A percentile compares a stretch with the other conserved stretches of the same genome.
phyloP scores from a whole-genome alignment of 1,140 invertebrate species.

The Tetraneura akinire region DNA sequence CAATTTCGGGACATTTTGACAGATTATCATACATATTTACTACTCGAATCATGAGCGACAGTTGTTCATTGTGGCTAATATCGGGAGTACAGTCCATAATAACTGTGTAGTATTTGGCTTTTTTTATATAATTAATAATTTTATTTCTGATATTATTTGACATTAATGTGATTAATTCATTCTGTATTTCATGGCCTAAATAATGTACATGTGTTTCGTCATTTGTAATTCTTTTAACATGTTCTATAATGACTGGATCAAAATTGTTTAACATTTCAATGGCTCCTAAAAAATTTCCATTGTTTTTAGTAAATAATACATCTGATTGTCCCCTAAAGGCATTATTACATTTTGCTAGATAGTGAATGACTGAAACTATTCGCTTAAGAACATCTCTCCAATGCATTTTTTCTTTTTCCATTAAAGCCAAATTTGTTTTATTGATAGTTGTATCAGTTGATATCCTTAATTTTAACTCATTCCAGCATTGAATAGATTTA shows the following conservation, averaged over 20 bases:
- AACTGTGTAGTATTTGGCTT: background rate
- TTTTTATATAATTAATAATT: background rate
- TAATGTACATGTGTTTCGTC: too few species aligned
- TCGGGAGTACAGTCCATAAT: constrained; percentile 13
- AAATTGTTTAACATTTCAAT: constrained; percentile 15
- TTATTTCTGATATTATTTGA: background rate
- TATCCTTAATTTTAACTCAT: background rate
- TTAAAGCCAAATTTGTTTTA: background rate
- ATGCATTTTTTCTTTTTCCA: constrained; percentile 22
- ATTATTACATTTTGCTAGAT: background rate
- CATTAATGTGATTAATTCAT: too few species aligned
- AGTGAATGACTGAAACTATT: background rate
- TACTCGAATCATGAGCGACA: constrained; percentile 7
- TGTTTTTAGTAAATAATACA: background rate
- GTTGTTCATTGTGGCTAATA: constrained; percentile 6
- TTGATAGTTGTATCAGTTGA: background rate
- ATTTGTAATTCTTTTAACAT: too few species aligned
- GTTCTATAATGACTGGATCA: background rate
- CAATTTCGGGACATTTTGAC: background rate
- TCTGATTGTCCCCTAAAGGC: too few species aligned
- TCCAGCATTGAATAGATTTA: background rate
- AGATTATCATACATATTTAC: constrained; percentile 1
- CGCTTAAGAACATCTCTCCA: constrained; percentile 3
- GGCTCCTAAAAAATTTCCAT: constrained; percentile 2
- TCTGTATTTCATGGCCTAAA: too few species aligned